Evolutionary conservation across 2,113 vertebrate species (phyloP).

Genomic region (Myiozetetes cayanensis): DNA sequence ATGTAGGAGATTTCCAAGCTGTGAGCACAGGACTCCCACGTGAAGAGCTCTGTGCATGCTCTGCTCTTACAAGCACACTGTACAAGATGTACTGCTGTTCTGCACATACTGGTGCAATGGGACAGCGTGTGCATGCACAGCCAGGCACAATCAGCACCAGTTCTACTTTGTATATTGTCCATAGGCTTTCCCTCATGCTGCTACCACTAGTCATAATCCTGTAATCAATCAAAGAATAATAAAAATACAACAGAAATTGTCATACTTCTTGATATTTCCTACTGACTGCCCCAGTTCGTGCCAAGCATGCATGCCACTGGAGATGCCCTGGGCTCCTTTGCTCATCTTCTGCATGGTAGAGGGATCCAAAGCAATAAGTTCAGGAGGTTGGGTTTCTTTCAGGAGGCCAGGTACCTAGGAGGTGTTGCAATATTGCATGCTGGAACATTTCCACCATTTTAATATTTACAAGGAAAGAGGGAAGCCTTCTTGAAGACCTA

Average conservation of each 20-base stretch:
- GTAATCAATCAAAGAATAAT: neutral
- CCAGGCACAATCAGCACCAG: neutral
- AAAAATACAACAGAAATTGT: neutral
- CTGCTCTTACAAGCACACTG: neutral
- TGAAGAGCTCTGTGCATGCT: neutral
- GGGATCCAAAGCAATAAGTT: neutral
- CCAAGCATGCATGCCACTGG: fast-evolving
- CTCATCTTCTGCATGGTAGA: neutral
- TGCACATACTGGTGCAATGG: neutral
- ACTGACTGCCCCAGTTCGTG: neutral
- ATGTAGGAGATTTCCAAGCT: fast-evolving
- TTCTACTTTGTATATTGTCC: neutral
- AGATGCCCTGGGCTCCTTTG: neutral
- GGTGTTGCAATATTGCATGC: neutral
- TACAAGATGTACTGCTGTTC: too few relatives aligned
- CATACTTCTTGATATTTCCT: neutral
- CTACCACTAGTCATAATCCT: neutral
- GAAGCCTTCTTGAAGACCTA: neutral
- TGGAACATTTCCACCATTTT: neutral
- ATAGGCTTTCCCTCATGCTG: neutral
- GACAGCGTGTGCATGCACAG: neutral
- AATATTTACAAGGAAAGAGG: neutral
- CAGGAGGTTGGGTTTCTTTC: neutral
- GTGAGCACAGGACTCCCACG: neutral
- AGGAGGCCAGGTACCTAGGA: neutral